Percentiles rank a stretch among this genome's conserved stretches.
phyloP scores from a whole-genome alignment of 2,888 invertebrate genomes.

The Halictus ligatus region DNA sequence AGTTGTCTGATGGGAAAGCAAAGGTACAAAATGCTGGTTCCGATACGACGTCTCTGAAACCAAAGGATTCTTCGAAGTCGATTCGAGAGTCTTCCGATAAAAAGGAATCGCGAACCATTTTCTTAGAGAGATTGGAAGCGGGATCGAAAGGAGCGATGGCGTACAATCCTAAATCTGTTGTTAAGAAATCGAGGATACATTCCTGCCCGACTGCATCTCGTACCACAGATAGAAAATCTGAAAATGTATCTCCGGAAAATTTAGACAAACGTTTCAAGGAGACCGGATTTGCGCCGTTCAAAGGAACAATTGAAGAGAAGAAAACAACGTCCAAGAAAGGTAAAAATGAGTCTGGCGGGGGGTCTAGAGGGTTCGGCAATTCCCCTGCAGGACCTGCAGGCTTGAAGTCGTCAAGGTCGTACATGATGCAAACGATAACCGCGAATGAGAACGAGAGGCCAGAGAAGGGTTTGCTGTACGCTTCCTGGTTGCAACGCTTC shows the following conservation, averaged over 20 bases:
- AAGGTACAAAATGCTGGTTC: background rate
- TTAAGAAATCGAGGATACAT: background rate
- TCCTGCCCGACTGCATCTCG: background rate
- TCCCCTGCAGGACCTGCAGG: constrained; percentile 9
- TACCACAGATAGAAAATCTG: background rate
- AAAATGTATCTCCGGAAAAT: background rate
- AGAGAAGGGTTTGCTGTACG: constrained; percentile 72
- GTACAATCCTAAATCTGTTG: background rate
- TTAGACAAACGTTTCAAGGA: background rate
- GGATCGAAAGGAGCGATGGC: background rate
- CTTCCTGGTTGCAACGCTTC: constrained; percentile 71
- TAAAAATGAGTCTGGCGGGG: background rate
- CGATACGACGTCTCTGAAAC: background rate
- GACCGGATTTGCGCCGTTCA: constrained; percentile 1
- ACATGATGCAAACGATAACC: background rate
- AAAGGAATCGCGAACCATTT: background rate
- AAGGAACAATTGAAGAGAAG: constrained; percentile 25
- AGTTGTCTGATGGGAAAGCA: background rate
- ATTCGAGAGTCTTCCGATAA: background rate
- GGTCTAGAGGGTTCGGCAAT: background rate
- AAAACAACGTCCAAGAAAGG: background rate
- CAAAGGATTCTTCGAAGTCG: background rate
- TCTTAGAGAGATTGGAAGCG: background rate
- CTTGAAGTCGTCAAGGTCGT: background rate
- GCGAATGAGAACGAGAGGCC: constrained; percentile 39